These are phyloP conservation scores for Apodemia mormo DNA, from an alignment of 2,888 invertebrate genomes.

Conservation along the genomic window DNA sequence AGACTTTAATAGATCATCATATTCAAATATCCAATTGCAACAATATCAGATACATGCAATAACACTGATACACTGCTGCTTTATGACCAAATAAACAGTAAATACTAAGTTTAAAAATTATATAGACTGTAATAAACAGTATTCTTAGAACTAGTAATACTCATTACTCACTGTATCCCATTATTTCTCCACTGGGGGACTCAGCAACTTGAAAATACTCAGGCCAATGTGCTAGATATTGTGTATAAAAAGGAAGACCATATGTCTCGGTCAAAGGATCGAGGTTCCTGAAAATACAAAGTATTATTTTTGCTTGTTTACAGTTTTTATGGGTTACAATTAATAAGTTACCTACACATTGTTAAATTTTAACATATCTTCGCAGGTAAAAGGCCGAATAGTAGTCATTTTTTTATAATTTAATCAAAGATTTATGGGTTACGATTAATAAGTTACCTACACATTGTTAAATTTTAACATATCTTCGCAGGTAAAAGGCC, in stretches of 20 bases:
- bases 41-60: too few relatives aligned
- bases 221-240: slow-evolving; percentile 98
- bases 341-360: slow-evolving; percentile 88
- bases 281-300: slow-evolving; percentile 88
- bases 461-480: slow-evolving; percentile 97
- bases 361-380: slow-evolving; percentile 97
- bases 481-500: slow-evolving; percentile 96
- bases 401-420: slow-evolving; percentile 88
- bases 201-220: slow-evolving; percentile 99
- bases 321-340: neutral
- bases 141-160: slow-evolving; percentile 31
- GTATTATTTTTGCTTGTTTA: slow-evolving; percentile 14
- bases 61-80: too few relatives aligned
- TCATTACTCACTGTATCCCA: slow-evolving; percentile 97
- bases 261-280: slow-evolving; percentile 99
- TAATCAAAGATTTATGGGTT: neutral
- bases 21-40: too few relatives aligned
- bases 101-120: too few relatives aligned
- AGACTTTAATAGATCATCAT: too few relatives aligned
- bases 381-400: slow-evolving; percentile 94
- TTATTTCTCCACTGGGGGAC: slow-evolving; percentile 96
- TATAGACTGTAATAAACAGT: too few relatives aligned
- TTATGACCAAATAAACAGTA: too few relatives aligned
- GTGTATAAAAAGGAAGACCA: slow-evolving; percentile 97
- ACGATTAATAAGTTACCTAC: slow-evolving; percentile 81